Evolutionary conservation across 2,888 invertebrate species (phyloP), one percentile per base, ranked within the genome.

Genomic region (Julus scandinavius): DNA sequence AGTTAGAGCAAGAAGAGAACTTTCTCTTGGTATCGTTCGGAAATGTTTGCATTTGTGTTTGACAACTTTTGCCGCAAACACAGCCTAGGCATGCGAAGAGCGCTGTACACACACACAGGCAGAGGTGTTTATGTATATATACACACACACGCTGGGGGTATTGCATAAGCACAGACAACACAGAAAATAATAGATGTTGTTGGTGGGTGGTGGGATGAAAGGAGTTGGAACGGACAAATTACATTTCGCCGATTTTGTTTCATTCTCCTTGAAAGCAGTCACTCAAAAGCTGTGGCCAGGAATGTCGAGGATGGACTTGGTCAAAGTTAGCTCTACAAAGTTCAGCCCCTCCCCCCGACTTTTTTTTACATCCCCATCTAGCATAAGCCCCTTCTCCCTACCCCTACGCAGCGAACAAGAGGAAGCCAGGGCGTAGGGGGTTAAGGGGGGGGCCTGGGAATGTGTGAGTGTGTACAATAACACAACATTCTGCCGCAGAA

Each of bases 401-500:
- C 38, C 84, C 84, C 29, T 4, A 84, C 2, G 7, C 17, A 40
- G n/a, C 45, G 84, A 84, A 84, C 40, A 84, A 15, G 38, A 45
- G 38, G 15, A 45, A 84, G 84, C 84, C 45, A 84, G 20, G 2
- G 20, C 15, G 63, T 2, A 6, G 63, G 63, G 63, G 63, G 54
- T 54, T 54, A 0, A 54, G 54, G 54, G 17, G 29, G 63, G 63
- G 63, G 63, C 1, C 6, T 17, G n/a, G n/a, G 63, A 63, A 63
- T n/a, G 86, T n/a, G 49, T 20, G 45, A n/a, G n/a, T 86, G 86
- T 86, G 63, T 63, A 63, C 63, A 63, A 63, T 63, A 63, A 54
- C 54, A 63, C 63, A 63, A 63, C 63, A 63, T 63, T 63, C 63
- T 63, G 63, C 63, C 17, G 63, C 63, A 63, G 63, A 63, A 63